phyloP scores from a whole-genome alignment of 2,888 invertebrate species.

The Acanthosepion pharaonis region DNA sequence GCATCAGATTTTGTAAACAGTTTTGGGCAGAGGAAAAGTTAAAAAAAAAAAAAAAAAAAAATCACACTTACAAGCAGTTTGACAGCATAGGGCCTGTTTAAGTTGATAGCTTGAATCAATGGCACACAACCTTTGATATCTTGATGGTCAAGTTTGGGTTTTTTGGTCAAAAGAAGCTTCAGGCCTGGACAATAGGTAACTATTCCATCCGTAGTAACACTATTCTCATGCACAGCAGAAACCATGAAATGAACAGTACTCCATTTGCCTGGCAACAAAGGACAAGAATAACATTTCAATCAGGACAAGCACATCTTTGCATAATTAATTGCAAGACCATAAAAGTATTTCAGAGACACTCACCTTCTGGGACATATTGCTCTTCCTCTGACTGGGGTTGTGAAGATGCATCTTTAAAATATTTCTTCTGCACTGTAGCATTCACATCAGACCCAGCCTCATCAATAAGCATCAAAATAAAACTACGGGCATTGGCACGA shows the following conservation, averaged over 20 bases:
- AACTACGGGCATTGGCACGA: constrained; percentile 62
- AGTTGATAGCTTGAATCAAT: constrained; percentile 68
- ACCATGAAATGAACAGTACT: constrained; percentile 69
- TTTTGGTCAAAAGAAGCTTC: constrained; percentile 63
- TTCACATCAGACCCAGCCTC: constrained; percentile 63
- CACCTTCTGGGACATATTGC: constrained; percentile 62
- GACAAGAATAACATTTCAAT: neutral
- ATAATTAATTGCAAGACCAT: neutral
- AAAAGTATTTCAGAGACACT: neutral
- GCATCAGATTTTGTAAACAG: neutral
- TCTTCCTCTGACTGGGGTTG: constrained; percentile 52
- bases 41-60: neutral
- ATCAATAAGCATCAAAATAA: constrained; percentile 66
- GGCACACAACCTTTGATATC: constrained; percentile 69
- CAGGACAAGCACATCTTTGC: too few species aligned
- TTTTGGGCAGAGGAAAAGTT: neutral
- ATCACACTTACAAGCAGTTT: constrained; percentile 66
- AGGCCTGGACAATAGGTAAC: constrained; percentile 59
- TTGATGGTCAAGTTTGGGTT: constrained; percentile 65
- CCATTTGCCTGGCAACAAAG: constrained; percentile 63
- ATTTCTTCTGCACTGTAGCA: constrained; percentile 61
- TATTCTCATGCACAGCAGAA: constrained; percentile 52
- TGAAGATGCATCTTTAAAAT: constrained; percentile 51
- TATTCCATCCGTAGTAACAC: constrained; percentile 54
- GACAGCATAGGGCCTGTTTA: constrained; percentile 59